Conservation (phyloP, 1,140 invertebrate genomes). For the Penaeus vannamei region DNA sequence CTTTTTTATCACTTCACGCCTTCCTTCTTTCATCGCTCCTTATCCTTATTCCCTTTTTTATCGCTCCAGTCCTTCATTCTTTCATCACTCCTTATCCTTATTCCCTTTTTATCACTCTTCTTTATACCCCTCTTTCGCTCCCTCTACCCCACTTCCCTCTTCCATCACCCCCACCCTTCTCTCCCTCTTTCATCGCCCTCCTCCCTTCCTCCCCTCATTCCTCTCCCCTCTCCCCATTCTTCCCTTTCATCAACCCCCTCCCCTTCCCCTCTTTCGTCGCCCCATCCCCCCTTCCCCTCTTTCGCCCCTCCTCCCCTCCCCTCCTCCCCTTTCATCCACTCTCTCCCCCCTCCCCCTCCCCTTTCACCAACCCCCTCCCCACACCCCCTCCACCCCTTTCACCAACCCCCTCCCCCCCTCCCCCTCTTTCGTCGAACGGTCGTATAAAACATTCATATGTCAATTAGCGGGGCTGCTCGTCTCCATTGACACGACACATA, state of each 20-base stretch:
- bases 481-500: slow-evolving; percentile 30
- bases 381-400: no score
- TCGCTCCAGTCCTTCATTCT: not conserved
- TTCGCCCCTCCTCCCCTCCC: not conserved
- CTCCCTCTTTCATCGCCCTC: not conserved
- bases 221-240: not conserved
- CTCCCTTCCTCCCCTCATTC: no score
- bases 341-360: no score
- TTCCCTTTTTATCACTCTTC: not conserved
- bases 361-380: no score
- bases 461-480: slow-evolving; percentile 11
- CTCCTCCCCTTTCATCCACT: no score
- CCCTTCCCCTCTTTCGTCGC: not conserved
- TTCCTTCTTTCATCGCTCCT: not conserved
- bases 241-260: not conserved
- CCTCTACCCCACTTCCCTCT: not conserved
- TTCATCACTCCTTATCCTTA: not conserved
- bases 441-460: slow-evolving; percentile 21
- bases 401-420: no score
- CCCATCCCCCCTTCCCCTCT: not conserved
- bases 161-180: not conserved
- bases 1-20: not conserved
- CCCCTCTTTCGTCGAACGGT: no score
- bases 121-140: not conserved
- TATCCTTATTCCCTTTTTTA: no score